Evolutionary conservation across 92 coral and sea anemone species (phyloP), one percentile per base, ranked within the genome.

Genomic region (Bergia sp.): DNA sequence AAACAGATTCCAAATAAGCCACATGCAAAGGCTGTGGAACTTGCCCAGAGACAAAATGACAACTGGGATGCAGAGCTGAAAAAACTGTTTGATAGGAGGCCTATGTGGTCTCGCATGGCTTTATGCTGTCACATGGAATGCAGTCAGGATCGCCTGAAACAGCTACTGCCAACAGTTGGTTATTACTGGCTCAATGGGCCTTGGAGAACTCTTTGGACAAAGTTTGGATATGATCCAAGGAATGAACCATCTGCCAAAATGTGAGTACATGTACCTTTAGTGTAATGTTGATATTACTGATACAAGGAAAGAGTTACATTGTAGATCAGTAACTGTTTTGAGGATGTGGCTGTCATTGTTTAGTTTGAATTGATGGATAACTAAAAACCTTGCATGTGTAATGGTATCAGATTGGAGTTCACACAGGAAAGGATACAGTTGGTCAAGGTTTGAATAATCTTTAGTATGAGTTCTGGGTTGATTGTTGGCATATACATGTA

Each of bases 141-240:
- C 57, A 75, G 90, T 3, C 74, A 81, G 0, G 90, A 90, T 15
- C 42, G 95, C 42, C 29, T 95, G 74, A 93, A 91, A 77, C 92
- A 91, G 75, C 81, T 97, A 12, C 65, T 97, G 82, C 92, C 98
- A 3, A 21, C 76, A 44, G 90, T 91, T 0, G 94, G 97, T 1
- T 97, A 94, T 82, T 95, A 97, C 41, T 97, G 96, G 94, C 89
- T 93, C 4, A 95, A 92, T 82, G 99, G 99, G 12, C 99, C 99
- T 0, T 97, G 99, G 99, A 92, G 99, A 75, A 90, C 98, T 10
- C 91, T 97, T 3, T 97, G 98, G 98, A 85, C 94, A 10, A 91
- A 94, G 90, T 90, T 97, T 79, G 99, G 98, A 3, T 97, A 94
- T 88, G 98, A 97, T 85, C 99, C 99, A 4, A 93, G 97, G 37